These are phyloP conservation scores for Actinernus sp. DNA, from an alignment of 92 coral and sea anemone species.

Conservation along the genomic window DNA sequence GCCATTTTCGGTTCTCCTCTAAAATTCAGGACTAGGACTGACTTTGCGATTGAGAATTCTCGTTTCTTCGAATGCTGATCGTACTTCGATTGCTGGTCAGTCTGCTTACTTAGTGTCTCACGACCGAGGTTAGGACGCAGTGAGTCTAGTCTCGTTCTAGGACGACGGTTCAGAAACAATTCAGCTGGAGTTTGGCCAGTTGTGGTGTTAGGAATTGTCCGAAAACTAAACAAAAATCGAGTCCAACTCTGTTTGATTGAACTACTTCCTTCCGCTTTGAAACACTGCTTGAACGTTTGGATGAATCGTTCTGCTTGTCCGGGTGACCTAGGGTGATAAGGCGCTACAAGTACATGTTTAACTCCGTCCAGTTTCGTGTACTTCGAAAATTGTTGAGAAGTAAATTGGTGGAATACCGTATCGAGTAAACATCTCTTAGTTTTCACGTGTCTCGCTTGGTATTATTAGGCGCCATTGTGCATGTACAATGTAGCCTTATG, in stretches of 20 bases:
- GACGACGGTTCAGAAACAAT: constrained; percentile 33
- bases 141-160: constrained; percentile 18
- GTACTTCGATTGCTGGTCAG: constrained; percentile 19
- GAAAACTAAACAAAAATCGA: constrained; percentile 34
- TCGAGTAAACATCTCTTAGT: too few species aligned
- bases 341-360: constrained; percentile 15
- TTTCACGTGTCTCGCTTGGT: too few species aligned
- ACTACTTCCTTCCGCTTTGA: constrained; percentile 30
- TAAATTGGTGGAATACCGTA: too few species aligned
- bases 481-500: too few species aligned
- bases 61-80: constrained; percentile 41
- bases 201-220: constrained; percentile 29
- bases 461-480: too few species aligned
- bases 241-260: constrained; percentile 11
- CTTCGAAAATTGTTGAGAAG: constrained; percentile 29
- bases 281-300: constrained; percentile 32
- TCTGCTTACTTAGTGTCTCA: constrained; percentile 17
- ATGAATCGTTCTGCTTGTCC: constrained; percentile 53
- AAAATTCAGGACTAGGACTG: constrained; percentile 30
- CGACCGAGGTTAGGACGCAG: constrained; percentile 28
- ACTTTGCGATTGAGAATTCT: constrained; percentile 27
- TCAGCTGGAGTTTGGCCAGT: constrained; percentile 66
- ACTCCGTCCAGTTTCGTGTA: constrained; percentile 16
- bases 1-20: constrained; percentile 40
- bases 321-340: constrained; percentile 52